phyloP scores from a whole-genome alignment of 2,113 vertebrate species.

The Rhinoptilus africanus region DNA sequence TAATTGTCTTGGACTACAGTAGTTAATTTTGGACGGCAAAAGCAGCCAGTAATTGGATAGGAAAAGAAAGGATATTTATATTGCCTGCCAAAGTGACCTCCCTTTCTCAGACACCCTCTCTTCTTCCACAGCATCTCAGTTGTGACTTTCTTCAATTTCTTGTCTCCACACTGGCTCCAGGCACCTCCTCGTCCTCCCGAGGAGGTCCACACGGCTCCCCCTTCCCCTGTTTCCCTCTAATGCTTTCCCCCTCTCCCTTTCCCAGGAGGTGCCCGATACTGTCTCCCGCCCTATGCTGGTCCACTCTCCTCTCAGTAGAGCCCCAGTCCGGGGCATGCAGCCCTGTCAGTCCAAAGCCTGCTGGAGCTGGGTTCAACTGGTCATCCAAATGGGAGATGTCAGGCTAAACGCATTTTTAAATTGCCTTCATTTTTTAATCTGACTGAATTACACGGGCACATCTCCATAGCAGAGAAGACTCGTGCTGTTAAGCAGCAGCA shows the following conservation, averaged over 20 bases:
- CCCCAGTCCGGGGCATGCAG: not conserved
- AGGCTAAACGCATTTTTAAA: not conserved
- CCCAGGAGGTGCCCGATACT: not conserved
- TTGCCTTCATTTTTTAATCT: not conserved
- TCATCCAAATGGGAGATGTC: not conserved
- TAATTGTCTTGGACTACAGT: conserved; percentile 1
- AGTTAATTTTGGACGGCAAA: conserved; percentile 9
- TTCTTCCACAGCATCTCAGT: accelerated
- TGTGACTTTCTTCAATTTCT: not conserved
- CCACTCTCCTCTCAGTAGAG: not conserved
- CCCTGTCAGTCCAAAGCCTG: not conserved
- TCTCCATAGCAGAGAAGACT: not conserved
- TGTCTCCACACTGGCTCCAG: not conserved
- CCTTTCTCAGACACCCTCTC: not conserved
- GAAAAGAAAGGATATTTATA: conserved; percentile 13
- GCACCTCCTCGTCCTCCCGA: not conserved
- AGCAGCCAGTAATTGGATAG: not conserved
- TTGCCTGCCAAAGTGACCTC: not conserved
- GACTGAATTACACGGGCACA: not conserved
- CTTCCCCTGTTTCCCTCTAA: not conserved
- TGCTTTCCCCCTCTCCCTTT: not conserved
- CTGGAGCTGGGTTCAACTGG: not conserved
- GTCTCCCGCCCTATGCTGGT: not conserved
- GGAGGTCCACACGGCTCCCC: not conserved
- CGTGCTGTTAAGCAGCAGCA: not conserved